Evolutionary conservation across 1,140 invertebrate genomes (phyloP).

Genomic region (Drosophila biarmipes): DNA sequence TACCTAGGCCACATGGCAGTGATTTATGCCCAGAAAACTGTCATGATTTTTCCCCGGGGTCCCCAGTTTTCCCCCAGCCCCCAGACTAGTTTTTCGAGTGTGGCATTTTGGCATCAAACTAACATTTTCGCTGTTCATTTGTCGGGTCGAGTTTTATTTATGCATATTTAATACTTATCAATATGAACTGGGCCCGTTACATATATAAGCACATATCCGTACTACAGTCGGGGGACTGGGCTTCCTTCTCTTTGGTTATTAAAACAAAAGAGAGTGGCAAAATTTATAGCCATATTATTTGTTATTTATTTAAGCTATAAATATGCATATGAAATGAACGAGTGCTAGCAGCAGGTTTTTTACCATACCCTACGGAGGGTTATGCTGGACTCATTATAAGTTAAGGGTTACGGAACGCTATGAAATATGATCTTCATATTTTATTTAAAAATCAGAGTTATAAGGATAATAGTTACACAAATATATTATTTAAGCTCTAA

Average conservation of each 20-base stretch:
- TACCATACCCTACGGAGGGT: constrained; percentile 30
- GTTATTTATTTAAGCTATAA: constrained; percentile 83
- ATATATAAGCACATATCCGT: constrained; percentile 18
- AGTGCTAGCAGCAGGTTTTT: constrained; percentile 72
- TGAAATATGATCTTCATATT: no score
- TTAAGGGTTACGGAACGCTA: no score
- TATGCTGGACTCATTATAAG: background rate
- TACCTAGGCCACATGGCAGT: constrained; percentile 63
- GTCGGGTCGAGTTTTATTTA: constrained; percentile 69
- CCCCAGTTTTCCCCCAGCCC: constrained; percentile 2
- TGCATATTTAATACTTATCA: constrained; percentile 76
- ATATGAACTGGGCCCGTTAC: constrained; percentile 30
- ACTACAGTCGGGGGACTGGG: background rate
- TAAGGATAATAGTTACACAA: no score
- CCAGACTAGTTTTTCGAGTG: constrained; percentile 43
- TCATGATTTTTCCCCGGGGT: constrained; percentile 38
- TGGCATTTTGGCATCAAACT: constrained; percentile 49
- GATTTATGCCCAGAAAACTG: constrained; percentile 70
- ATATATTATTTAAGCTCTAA: no score
- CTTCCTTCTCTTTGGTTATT: constrained; percentile 45
- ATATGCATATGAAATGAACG: constrained; percentile 77
- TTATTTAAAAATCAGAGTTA: no score
- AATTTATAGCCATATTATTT: constrained; percentile 81
- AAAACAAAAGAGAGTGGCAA: constrained; percentile 77
- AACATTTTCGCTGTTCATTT: constrained; percentile 57